Evolutionary conservation across 2,797 vertebrate species (phyloP), one percentile per base, ranked within the genome.

Genomic region (Syndactyla subalaris): DNA sequence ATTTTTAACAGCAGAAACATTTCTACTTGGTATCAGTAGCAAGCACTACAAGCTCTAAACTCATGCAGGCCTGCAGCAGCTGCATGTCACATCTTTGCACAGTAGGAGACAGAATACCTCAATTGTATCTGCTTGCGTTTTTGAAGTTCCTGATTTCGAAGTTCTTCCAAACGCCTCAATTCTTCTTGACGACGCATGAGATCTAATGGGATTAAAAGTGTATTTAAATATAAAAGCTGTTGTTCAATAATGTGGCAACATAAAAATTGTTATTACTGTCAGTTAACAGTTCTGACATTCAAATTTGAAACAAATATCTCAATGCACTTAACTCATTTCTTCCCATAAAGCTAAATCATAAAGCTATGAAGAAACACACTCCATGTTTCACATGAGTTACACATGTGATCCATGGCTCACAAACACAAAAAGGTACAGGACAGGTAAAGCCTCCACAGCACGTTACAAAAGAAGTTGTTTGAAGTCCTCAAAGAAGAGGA

Each of bases 181-280:
- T 99, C 99, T 97, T 99, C 99, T 61, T 99, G 99, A 52, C 99
- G 99, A 43, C 99, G 98, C 99, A 99, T 99, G 36, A 99, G 98
- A 98, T 99, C 99, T 99, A 94, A 54, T 73, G 93, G 86, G 93
- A 93, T 87, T 92, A 54, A 85, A 95, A 92, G 41, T 0, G 8
- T 15, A 73, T 72, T 78, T 71, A 39, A 88, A 75, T 48, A 62
- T 30, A 88, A 85, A 71, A 84, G 34, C 36, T 91, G 19, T 11
- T 38, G 75, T 43, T 71, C 30, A 68, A 29, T 27, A 32, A 74
- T 3, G 4, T 20, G 26, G 49, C 24, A 94, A 45, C 17, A 58
- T 27, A 39, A 39, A 45, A 59, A 36, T 2, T 14, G 12, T 39
- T 66, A 38, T 12, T 68, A 30, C 8, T 51, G 27, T 46, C 38